Conservation (phyloP, 2,888 invertebrate genomes). For the Andrena praecox region DNA sequence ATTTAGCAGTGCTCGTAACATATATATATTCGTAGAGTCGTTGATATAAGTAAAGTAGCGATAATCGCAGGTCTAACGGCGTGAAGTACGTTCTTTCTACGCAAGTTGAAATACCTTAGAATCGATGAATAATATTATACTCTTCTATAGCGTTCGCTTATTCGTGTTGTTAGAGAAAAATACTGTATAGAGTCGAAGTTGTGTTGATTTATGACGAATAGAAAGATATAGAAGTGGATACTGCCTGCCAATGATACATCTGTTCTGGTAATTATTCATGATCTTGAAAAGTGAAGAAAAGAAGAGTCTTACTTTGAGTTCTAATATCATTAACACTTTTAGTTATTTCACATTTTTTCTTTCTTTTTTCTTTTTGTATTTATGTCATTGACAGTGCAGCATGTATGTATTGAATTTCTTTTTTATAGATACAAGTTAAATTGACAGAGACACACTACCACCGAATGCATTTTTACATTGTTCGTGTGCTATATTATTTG, state of each 20-base stretch:
- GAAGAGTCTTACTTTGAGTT: conserved; percentile 8
- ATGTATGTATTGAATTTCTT: conserved; percentile 43
- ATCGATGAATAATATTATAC: not conserved
- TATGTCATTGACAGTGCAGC: conserved; percentile 51
- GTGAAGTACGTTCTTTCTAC: not conserved
- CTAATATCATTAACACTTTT: conserved; percentile 32
- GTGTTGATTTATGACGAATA: conserved; percentile 5
- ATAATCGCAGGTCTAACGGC: not conserved
- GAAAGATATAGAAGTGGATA: conserved; percentile 46
- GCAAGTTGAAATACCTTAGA: not conserved
- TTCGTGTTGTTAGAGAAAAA: not conserved
- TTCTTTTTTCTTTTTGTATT: conserved; percentile 17
- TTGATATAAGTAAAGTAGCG: not conserved
- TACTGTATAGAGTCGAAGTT: conserved; percentile 15
- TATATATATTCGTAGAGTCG: not conserved
- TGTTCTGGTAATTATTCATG: conserved; percentile 54
- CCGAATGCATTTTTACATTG: conserved; percentile 58
- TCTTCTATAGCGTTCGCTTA: not conserved
- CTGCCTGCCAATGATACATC: conserved; percentile 55
- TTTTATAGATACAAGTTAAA: conserved; percentile 10
- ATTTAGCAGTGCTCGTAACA: not conserved
- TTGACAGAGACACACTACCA: conserved; percentile 9
- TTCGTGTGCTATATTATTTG: conserved; percentile 61
- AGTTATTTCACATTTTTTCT: conserved; percentile 28
- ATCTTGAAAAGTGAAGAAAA: conserved; percentile 7